phyloP scores from a whole-genome alignment of 2,113 vertebrate genomes.

The Odocoileus virginianus region DNA sequence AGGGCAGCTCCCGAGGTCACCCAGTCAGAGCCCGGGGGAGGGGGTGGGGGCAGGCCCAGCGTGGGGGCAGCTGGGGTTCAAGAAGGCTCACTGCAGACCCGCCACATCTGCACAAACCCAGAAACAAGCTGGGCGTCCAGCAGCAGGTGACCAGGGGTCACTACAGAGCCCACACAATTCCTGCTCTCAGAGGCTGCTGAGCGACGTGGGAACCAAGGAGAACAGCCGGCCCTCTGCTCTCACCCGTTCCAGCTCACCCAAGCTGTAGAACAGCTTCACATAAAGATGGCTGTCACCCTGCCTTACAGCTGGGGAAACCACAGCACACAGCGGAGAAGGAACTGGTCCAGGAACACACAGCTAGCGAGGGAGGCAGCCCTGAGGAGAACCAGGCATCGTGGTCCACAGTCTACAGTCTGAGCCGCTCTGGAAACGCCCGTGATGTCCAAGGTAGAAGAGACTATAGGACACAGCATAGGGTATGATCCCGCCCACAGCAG shows the following conservation, averaged over 20 bases:
- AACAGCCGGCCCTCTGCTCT: background rate
- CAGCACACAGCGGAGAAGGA: background rate
- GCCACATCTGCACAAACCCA: background rate
- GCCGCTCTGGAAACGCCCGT: background rate
- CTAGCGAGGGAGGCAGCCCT: background rate
- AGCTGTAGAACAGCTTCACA: background rate
- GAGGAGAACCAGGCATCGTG: background rate
- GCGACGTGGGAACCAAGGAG: fast-evolving
- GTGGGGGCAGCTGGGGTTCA: background rate
- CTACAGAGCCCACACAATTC: fast-evolving
- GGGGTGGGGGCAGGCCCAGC: background rate
- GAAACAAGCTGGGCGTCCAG: background rate
- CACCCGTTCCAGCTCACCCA: fast-evolving
- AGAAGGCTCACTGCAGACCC: background rate
- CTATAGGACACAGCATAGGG: fast-evolving
- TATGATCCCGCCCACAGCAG: background rate
- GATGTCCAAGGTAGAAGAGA: background rate
- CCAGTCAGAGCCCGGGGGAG: background rate
- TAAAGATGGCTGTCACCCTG: background rate
- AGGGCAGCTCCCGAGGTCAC: background rate
- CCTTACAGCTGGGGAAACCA: background rate
- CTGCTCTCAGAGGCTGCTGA: background rate
- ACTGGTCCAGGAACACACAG: background rate
- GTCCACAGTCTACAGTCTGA: background rate
- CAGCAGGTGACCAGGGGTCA: background rate